Conservation (phyloP, 2,797 vertebrate genomes). For the Anguilla anguilla region DNA sequence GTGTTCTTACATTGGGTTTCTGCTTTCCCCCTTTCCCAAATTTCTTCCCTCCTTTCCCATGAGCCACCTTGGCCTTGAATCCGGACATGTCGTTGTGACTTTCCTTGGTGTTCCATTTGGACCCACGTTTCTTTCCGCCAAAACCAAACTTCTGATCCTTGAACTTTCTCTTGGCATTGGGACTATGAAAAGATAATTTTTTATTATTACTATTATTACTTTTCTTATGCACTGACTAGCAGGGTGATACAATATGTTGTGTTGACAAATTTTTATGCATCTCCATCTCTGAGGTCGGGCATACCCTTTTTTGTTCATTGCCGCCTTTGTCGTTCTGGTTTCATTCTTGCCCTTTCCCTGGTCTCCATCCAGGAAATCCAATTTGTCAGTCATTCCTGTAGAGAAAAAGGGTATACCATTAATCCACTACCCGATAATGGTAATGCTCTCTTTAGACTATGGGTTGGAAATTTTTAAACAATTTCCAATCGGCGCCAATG, state of each 20-base stretch:
- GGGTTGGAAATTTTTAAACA: not conserved
- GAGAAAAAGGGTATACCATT: not conserved
- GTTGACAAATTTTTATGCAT: not conserved
- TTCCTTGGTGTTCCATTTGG: slow-evolving; percentile 95
- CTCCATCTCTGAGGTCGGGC: slow-evolving; percentile 11
- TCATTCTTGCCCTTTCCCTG: slow-evolving; percentile 67
- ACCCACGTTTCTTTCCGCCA: slow-evolving; percentile 81
- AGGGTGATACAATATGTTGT: not conserved
- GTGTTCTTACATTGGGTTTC: slow-evolving; percentile 70
- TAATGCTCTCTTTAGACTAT: not conserved
- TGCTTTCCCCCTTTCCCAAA: slow-evolving; percentile 74
- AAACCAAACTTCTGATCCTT: slow-evolving; percentile 96
- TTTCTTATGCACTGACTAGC: not conserved
- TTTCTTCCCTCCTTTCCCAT: slow-evolving; percentile 70
- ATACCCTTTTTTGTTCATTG: slow-evolving; percentile 77
- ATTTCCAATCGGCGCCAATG: not conserved
- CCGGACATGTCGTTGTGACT: slow-evolving; percentile 87
- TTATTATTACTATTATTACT: not conserved
- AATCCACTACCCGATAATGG: not conserved
- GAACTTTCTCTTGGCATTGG: slow-evolving; percentile 86
- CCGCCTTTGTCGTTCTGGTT: slow-evolving; percentile 46
- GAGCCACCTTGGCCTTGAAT: slow-evolving; percentile 82
- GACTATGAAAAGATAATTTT: slow-evolving; percentile 63
- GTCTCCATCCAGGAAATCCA: slow-evolving; percentile 95
- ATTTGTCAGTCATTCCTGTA: slow-evolving; percentile 92